Conservation (phyloP, 1,140 invertebrate species). For the Zaprionus inermis region DNA sequence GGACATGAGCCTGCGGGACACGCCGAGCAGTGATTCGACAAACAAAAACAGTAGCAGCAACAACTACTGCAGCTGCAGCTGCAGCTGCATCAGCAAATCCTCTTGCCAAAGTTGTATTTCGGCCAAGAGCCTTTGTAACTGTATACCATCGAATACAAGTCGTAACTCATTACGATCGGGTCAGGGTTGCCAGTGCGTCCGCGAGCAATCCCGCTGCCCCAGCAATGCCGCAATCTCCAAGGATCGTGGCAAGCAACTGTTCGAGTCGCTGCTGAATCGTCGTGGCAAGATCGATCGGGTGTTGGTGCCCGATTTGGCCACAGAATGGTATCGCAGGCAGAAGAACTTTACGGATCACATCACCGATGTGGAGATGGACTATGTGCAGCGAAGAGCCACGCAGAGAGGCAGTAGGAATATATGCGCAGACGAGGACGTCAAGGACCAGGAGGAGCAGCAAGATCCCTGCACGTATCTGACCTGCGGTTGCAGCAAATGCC, state of each 20-base stretch:
- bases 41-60: not conserved
- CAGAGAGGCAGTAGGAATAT: not conserved
- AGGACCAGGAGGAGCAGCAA: not conserved
- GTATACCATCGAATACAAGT: not conserved
- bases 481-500: slow-evolving; percentile 12
- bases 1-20: not conserved
- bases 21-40: not conserved
- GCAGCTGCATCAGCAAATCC: not conserved
- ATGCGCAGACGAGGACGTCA: too few relatives aligned
- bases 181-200: not conserved
- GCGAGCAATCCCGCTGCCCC: not conserved
- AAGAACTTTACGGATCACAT: slow-evolving; percentile 56
- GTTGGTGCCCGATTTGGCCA: slow-evolving; percentile 71
- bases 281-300: slow-evolving; percentile 43
- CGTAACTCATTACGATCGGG: too few relatives aligned
- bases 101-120: slow-evolving; percentile 29
- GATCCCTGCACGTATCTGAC: not conserved
- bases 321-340: slow-evolving; percentile 72
- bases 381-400: not conserved
- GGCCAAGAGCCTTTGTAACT: slow-evolving; percentile 33
- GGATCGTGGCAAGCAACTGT: slow-evolving; percentile 14
- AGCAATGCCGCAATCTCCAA: not conserved
- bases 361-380: not conserved
- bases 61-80: not conserved
- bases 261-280: slow-evolving; percentile 47